Base-by-base conservation (phyloP, 92 coral and sea anemone species). In the Actinostola sp. region DNA sequence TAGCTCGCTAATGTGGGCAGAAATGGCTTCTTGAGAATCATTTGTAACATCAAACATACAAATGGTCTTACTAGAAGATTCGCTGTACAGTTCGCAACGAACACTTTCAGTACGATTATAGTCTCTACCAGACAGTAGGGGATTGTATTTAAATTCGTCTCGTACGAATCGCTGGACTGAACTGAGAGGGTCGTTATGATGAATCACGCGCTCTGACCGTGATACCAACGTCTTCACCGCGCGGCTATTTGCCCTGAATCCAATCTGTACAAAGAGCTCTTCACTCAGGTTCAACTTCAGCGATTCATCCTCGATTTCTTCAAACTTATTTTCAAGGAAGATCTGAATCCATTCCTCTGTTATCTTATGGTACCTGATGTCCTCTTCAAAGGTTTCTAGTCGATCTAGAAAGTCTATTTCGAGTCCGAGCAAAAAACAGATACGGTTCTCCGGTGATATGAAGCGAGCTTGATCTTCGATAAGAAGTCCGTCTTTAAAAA, bases 111-210 rank as follows among this genome's bases (percentile, higher is more conserved):
- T 35, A 48, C 9, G 29, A 34, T 13, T 29, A 25, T 45, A 74
- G 3, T 10, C 9, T 2, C 24, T 55, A 16, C 32, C 19, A 0
- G 81, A 51, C 19, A 76, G 67, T 16, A 66, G 43, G 24, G 77
- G 66, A 21, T 86, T 72, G 67, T 86, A 72, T 45, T 76, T 82
- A 11, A 86, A 67, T 46, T 82, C 88, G 29, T 82, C 84, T 26
- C 24, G 32, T 15, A 86, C 55, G 33, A 76, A 86, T 19, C 78
- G 58, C 30, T 76, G 73, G 27, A 66, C 88, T 36, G 58, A 33
- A 33, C 82, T 84, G 15, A 85, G 51, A 41, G 81, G 43, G 45
- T 75, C 83, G 17, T 82, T 42, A 49, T 86, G 88, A 39, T 31
- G 38, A n/a, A 15, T 3, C 63, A 44, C 61, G 17, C 52, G 67